Conservation (phyloP, 2,888 invertebrate genomes). For the Tuta absoluta region DNA sequence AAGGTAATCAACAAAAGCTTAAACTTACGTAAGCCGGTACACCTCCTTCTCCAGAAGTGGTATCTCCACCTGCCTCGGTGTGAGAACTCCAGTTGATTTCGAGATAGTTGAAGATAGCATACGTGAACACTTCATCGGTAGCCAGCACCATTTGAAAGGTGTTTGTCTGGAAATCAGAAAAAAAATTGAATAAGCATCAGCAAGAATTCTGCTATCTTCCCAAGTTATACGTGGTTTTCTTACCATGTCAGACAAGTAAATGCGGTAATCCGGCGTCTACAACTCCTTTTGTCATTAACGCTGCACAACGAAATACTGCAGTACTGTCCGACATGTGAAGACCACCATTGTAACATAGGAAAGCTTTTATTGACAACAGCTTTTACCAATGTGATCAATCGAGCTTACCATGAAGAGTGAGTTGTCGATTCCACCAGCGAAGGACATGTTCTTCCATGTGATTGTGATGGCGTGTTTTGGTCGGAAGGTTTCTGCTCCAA, state of each 20-base stretch:
- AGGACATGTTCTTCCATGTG: slow-evolving; percentile 98
- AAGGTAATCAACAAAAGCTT: neutral
- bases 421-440: slow-evolving; percentile 92
- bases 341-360: no score
- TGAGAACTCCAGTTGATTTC: slow-evolving; percentile 95
- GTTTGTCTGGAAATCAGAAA: slow-evolving; percentile 85
- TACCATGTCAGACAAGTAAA: no score
- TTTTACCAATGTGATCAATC: neutral
- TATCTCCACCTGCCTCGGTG: slow-evolving; percentile 95
- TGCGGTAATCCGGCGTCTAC: no score
- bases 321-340: no score
- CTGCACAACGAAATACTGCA: no score
- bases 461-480: slow-evolving; percentile 95
- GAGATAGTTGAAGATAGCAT: slow-evolving; percentile 96
- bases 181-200: no score
- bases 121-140: slow-evolving; percentile 96
- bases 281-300: no score
- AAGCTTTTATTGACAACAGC: neutral
- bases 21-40: slow-evolving; percentile 90
- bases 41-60: slow-evolving; percentile 92
- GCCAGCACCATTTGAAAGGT: slow-evolving; percentile 97
- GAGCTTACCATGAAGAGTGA: slow-evolving; percentile 84
- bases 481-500: slow-evolving; percentile 93
- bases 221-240: no score
- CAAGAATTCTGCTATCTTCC: no score